Percentiles rank a stretch among this genome's conserved stretches.
Evolutionary conservation across 2,797 vertebrate genomes (phyloP).

Genomic region (Syncerus caffer): DNA sequence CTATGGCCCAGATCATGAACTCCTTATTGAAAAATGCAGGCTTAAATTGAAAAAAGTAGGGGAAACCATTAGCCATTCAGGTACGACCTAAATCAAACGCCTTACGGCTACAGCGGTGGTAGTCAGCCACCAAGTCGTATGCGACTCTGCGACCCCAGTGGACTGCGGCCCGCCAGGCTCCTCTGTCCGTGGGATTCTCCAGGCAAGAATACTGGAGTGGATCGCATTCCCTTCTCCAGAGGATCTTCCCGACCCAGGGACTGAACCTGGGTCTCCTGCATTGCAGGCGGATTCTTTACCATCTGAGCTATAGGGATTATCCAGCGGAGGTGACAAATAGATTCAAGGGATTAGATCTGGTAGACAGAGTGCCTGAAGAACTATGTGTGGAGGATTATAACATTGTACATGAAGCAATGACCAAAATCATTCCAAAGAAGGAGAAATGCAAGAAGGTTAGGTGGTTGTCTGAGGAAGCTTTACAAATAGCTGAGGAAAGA

Average conservation of each 20-base stretch:
- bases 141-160: fast-evolving
- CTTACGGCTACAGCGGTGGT: fast-evolving
- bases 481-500: neutral
- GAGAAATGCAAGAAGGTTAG: neutral
- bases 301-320: neutral
- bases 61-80: neutral
- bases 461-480: neutral
- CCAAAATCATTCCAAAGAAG: neutral
- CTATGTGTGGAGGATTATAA: neutral
- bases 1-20: neutral
- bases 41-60: neutral
- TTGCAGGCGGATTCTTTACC: neutral
- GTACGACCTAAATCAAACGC: neutral
- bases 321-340: neutral
- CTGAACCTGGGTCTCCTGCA: neutral
- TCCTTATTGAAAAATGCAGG: neutral
- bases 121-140: fast-evolving
- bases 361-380: neutral
- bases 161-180: neutral
- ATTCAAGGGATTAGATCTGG: neutral
- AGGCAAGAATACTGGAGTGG: neutral
- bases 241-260: neutral
- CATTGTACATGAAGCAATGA: neutral
- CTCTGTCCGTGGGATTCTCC: neutral
- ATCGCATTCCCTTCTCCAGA: neutral